These are phyloP conservation scores for Poeciliopsis gracilis DNA, from an alignment of 2,797 vertebrate species.

Conservation along the genomic window DNA sequence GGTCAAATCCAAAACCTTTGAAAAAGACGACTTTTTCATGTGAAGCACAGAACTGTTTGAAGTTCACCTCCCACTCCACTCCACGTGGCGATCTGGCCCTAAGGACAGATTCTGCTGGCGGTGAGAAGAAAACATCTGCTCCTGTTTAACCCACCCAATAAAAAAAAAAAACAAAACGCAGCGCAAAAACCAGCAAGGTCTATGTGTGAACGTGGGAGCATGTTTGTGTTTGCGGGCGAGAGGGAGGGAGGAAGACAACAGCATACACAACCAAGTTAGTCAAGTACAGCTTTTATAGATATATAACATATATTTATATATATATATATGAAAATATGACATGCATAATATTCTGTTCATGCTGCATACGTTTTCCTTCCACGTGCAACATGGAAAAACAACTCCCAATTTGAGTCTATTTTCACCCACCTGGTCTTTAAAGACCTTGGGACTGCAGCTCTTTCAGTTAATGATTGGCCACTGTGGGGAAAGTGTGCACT, in stretches of 20 bases:
- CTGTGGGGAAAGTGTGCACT: conserved; percentile 73
- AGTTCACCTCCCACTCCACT: conserved; percentile 52
- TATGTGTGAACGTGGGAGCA: conserved; percentile 34
- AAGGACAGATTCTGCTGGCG: conserved; percentile 69
- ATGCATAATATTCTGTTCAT: conserved; percentile 4
- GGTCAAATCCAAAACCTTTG: conserved; percentile 9
- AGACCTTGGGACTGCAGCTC: conserved; percentile 73
- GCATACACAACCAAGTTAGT: conserved; percentile 9
- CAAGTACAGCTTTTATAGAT: conserved; percentile 17
- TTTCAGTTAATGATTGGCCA: conserved; percentile 81
- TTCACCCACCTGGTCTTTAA: conserved; percentile 68
- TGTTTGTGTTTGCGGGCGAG: conserved; percentile 27
- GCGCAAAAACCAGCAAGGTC: conserved; percentile 39
- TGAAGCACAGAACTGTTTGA: conserved; percentile 29
- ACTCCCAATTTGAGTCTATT: conserved; percentile 41
- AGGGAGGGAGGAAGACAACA: conserved; percentile 15
- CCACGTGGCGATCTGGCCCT: conserved; percentile 73
- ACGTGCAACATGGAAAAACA: conserved; percentile 23
- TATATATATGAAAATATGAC: not conserved
- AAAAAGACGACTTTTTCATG: not conserved
- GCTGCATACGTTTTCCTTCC: conserved; percentile 3
- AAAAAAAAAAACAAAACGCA: conserved; percentile 67
- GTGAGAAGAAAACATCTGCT: conserved; percentile 78
- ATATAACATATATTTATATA: too few relatives aligned
- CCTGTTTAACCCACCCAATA: conserved; percentile 71